These are phyloP conservation scores for Coleophora deauratella DNA, from an alignment of 2,888 invertebrate genomes.

Conservation along the genomic window DNA sequence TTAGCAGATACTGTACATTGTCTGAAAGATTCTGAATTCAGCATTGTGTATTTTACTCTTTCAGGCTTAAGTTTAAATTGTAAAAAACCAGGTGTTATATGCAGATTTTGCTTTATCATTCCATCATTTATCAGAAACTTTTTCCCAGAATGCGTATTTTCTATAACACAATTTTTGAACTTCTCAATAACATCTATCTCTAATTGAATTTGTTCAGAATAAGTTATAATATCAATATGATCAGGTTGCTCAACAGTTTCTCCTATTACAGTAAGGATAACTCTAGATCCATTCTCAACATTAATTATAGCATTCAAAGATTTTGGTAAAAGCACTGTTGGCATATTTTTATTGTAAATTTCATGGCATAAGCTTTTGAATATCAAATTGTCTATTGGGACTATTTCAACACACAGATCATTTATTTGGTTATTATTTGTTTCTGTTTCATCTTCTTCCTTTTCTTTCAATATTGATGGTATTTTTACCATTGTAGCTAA, in stretches of 20 bases:
- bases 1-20: conserved; percentile 61
- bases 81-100: conserved; percentile 46
- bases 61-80: conserved; percentile 61
- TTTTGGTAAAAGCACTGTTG: conserved; percentile 68
- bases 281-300: conserved; percentile 71
- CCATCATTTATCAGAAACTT: conserved; percentile 72
- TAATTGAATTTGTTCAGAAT: conserved; percentile 41
- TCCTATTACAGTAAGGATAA: conserved; percentile 61
- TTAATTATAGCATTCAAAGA: conserved; percentile 69
- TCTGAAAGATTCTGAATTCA: conserved; percentile 67
- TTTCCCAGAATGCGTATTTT: conserved; percentile 58
- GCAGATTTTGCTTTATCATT: conserved; percentile 56
- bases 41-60: conserved; percentile 58
- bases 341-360: conserved; percentile 53
- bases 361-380: conserved; percentile 55
- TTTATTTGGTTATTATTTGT: conserved; percentile 35
- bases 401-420: conserved; percentile 60
- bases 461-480: conserved; percentile 40
- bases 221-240: conserved; percentile 67
- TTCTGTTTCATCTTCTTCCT: conserved; percentile 29
- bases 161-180: conserved; percentile 68
- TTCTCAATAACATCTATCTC: conserved; percentile 51
- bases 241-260: conserved; percentile 46
- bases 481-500: conserved; percentile 53
- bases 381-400: conserved; percentile 51